Evolutionary conservation across 2,113 vertebrate genomes (phyloP), one percentile per base, ranked within the genome.

Genomic region (Micronycteris hirsuta): DNA sequence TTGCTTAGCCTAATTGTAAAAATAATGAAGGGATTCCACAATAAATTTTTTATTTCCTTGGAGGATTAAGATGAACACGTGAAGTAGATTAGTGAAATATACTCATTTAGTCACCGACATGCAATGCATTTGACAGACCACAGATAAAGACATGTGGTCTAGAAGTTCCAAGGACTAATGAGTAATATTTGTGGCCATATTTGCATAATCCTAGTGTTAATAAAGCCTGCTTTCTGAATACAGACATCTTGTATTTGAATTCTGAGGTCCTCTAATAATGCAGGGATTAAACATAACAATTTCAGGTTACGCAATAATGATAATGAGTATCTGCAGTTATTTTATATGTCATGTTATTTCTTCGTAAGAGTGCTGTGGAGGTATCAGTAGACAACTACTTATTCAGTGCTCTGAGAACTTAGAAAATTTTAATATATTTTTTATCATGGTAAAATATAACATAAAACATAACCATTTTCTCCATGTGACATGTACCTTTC

Each of bases 11-110:
- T 95, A 84, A 63, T 22, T 77, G n/a, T 81, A 36, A 89, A 82
- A 81, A 88, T 86, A 61, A 38, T 16, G 20, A 52, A 88, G 3
- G 22, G 68, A 80, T 88, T 76, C 26, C 54, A 83, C 63, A 73
- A 86, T 87, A 43, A 33, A 54, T 54, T 36, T 89, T 89, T 73
- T 31, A 86, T 82, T 87, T 85, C 41, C 33, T 92, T 97, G 63
- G 65, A 82, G 45, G 31, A 84, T 89, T 94, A 80, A 93, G 65
- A 89, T 71, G 56, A 96, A 91, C 28, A 76, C 33, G 58, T 58
- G 77, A 90, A 94, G 78, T 33, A 82, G 43, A 74, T 82, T 58
- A 95, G 49, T 94, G 73, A 83, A 83, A 65, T 36, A 61, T 9
- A n/a, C 5, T 68, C 20, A 52, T 33, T 87, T 84, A 78, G 36